These are phyloP conservation scores for Scalopus aquaticus DNA, from an alignment of 2,113 vertebrate species.

Conservation along the genomic window DNA sequence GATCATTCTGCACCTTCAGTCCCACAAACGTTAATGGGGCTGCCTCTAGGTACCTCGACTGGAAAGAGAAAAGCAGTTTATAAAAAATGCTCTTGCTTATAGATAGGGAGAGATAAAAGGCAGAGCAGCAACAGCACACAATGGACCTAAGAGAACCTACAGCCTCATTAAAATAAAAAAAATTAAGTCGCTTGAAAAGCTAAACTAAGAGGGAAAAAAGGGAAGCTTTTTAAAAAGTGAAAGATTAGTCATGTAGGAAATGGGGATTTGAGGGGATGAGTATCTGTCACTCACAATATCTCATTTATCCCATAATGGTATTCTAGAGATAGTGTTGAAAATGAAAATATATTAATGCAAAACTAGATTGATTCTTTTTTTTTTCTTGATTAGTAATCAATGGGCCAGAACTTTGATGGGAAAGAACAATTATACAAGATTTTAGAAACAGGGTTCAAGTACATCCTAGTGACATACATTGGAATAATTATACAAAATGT, in stretches of 20 bases:
- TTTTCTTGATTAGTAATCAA: background rate
- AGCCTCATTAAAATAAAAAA: background rate
- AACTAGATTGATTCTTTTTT: background rate
- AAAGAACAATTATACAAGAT: background rate
- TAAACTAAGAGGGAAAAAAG: background rate
- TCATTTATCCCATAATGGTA: background rate
- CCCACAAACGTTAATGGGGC: background rate
- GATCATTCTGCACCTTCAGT: background rate
- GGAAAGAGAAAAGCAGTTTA: conserved; percentile 1
- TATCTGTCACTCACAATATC: background rate
- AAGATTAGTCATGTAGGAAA: background rate
- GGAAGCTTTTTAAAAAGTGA: background rate
- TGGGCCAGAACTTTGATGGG: background rate
- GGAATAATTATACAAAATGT: background rate
- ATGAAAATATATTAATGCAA: background rate
- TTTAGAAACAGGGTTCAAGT: background rate
- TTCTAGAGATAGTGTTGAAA: background rate
- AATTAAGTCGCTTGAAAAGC: background rate
- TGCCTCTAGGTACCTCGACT: background rate
- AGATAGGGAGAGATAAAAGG: background rate
- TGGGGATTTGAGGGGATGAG: background rate
- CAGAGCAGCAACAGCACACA: background rate
- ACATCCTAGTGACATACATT: background rate
- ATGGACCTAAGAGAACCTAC: background rate
- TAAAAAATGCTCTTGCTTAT: background rate